Base-by-base conservation (phyloP, 1,140 invertebrate genomes). In the Zaprionus davidi region DNA sequence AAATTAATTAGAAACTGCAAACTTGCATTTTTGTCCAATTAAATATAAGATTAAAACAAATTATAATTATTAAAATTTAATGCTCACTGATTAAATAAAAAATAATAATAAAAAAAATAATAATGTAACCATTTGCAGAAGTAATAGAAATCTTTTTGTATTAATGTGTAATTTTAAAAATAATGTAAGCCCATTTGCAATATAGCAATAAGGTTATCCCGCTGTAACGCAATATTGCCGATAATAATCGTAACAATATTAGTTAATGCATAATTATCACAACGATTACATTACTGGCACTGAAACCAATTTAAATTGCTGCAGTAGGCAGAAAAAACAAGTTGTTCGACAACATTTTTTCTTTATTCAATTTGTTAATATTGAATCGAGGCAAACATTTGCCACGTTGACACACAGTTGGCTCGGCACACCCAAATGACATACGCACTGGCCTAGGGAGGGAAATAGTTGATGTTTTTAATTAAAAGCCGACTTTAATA, bases 401-500 rank as follows among this genome's bases (percentile, higher is more conserved):
- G 22, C 9, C 24, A 20, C 9, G n/a, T n/a, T 22, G 5, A n/a
- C 15, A 24, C 17, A 24, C 17, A 36, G 26, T 28, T 31, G 20
- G 34, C 2, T n/a, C 11, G n/a, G 1, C 41, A 46, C 41, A 17
- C 41, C 41, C 41, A 46, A 46, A 46, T 46, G 41, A 46, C 41
- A 46, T 9, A 46, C 41, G n/a, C 41, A 46, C 17, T 46, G 41
- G n/a, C 41, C 41, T 17, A n/a, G 41, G 41, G 41, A 7, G 41
- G 41, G 41, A 46, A 17, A 46, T 20, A n/a, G 13, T 46, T 57
- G 53, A 66, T 55, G 17, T 44, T 41, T 67, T 38, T 17, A 44
- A 41, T 60, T 44, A 68, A 67, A 56, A 74, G 44, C 44, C 5
- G 15, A 44, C 17, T 68, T 44, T 26, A 13, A 44, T 49, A 24